Base-by-base conservation (phyloP, 2,113 vertebrate species). In the Ptilorrhoa leucosticta region DNA sequence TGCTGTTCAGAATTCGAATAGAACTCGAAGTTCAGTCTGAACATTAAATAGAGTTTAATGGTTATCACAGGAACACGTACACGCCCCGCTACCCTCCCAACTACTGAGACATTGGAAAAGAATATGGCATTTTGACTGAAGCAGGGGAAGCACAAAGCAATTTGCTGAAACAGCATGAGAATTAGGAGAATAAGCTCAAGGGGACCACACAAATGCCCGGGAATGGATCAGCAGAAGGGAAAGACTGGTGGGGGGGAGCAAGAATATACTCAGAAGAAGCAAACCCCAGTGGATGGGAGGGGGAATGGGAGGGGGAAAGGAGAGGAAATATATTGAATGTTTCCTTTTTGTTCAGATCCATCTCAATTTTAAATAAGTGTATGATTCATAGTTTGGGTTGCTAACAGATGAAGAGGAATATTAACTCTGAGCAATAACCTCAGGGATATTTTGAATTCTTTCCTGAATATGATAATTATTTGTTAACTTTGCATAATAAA, bases 131-230 rank as follows among this genome's bases (percentile, higher is more conserved):
- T 87, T 93, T 89, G 81, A 96, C 94, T 90, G 77, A 96, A 97
- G 97, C 97, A 97, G 89, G 96, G 91, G 72, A 96, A 80, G 70
- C 79, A 96, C 80, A 97, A 93, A 97, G 97, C 96, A 96, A 96
- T 97, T 93, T 93, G 95, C 97, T 97, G 85, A 91, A 96, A 96
- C 92, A 93, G 97, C 89, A 95, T 95, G 94, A 97, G 96, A 91
- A 96, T 96, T 94, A 96, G 96, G 95, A 96, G 96, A 97, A 97
- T 94, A 97, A 97, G 97, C 96, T 98, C 93, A 96, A 93, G 97
- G 97, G 93, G 96, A 97, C 71, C 97, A 97, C 98, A 98, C 92
- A 95, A 96, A 96, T 94, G 94, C 89, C 94, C 18, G 2, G 89
- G 94, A 97, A 97, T 94, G 96, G 92, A 97, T 97, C 81, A 97